Evolutionary conservation across 2,797 vertebrate genomes (phyloP).

Genomic region (Aselliscus stoliczkanus): DNA sequence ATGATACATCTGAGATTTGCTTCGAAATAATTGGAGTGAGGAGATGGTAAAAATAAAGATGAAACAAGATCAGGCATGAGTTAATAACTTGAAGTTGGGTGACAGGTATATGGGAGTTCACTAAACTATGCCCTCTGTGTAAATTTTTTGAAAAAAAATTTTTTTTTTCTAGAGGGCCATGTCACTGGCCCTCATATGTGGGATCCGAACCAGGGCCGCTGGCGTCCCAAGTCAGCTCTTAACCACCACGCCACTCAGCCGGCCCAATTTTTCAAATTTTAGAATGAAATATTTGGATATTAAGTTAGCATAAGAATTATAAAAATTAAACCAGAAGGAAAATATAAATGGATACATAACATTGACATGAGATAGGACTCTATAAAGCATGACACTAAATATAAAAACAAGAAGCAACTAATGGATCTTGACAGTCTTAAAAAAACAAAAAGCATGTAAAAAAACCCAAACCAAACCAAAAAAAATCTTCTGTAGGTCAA

Average conservation of each 20-base stretch:
- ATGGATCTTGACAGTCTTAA: not conserved
- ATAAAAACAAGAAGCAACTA: conserved; percentile 18
- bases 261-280: no score
- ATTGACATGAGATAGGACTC: not conserved
- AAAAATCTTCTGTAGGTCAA: not conserved
- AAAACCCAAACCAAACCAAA: not conserved
- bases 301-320: not conserved
- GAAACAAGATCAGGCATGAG: not conserved
- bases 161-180: no score
- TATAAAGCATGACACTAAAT: not conserved
- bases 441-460: not conserved
- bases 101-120: not conserved
- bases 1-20: not conserved
- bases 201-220: no score
- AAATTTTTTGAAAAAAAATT: no score
- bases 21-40: not conserved
- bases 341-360: not conserved
- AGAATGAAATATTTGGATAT: conserved; percentile 8
- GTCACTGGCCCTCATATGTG: no score
- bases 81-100: not conserved
- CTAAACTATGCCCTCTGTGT: not conserved
- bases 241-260: no score
- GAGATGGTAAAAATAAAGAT: not conserved
- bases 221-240: no score
- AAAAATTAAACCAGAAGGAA: conserved; percentile 15